Conservation (phyloP, 2,888 invertebrate genomes). For the Euphydryas editha region DNA sequence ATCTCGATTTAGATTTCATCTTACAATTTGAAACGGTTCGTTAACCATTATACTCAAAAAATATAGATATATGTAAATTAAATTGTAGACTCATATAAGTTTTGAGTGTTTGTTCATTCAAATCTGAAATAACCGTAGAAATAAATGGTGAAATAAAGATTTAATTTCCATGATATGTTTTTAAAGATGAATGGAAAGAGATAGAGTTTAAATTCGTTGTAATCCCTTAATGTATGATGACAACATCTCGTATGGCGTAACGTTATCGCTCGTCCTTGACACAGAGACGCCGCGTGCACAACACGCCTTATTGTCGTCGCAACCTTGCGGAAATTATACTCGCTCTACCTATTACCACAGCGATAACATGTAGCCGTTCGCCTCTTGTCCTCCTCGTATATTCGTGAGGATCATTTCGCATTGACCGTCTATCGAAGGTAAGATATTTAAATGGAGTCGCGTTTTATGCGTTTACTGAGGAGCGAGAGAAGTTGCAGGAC, state of each 20-base stretch:
- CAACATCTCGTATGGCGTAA: conserved; percentile 58
- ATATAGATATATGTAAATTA: no score
- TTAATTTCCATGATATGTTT: neutral
- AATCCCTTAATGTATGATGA: conserved; percentile 45
- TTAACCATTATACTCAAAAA: neutral
- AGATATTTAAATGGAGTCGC: conserved; percentile 8
- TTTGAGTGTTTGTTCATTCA: no score
- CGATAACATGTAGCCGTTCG: conserved; percentile 63
- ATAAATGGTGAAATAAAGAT: neutral
- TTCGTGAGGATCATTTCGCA: neutral
- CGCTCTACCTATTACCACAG: conserved; percentile 48
- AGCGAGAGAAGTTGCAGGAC: conserved; percentile 60
- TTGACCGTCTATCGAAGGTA: neutral
- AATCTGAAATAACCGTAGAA: neutral
- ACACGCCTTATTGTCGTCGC: conserved; percentile 77
- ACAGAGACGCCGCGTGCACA: conserved; percentile 79
- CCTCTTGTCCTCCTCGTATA: conserved; percentile 7
- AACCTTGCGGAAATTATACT: conserved; percentile 77
- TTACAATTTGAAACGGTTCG: neutral
- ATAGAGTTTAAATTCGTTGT: conserved; percentile 26
- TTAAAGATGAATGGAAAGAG: conserved; percentile 38
- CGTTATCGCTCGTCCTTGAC: conserved; percentile 82
- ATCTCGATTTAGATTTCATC: conserved; percentile 14
- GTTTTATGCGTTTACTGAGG: conserved; percentile 27
- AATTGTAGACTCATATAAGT: no score